A percentile compares a stretch with the other conserved stretches of the same genome.
Conservation (phyloP, 2,113 vertebrate species). For the Hippocampus guttulatus region DNA sequence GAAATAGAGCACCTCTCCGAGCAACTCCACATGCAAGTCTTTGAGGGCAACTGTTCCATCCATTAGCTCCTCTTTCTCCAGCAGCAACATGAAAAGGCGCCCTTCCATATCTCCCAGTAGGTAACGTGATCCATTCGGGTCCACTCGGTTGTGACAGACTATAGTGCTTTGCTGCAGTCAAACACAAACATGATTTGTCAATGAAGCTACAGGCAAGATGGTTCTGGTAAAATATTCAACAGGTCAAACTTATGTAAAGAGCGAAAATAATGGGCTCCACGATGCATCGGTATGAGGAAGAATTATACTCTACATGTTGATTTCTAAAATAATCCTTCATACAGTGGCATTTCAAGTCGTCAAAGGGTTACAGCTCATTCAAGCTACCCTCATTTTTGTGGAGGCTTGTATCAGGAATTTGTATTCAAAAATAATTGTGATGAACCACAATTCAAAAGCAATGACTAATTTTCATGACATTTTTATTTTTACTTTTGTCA, state of each 20-base stretch:
- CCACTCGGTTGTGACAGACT: conserved; percentile 95
- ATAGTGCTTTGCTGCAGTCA: conserved; percentile 91
- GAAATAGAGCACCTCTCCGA: conserved; percentile 82
- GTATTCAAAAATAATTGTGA: no score
- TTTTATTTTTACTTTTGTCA: no score
- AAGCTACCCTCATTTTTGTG: no score
- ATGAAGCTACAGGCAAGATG: background rate
- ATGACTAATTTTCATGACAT: no score
- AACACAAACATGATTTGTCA: background rate
- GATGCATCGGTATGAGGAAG: background rate
- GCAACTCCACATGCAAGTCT: conserved; percentile 91
- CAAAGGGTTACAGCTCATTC: background rate
- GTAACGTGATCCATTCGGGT: conserved; percentile 93
- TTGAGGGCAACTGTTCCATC: conserved; percentile 89
- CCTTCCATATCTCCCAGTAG: conserved; percentile 98
- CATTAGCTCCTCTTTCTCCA: conserved; percentile 98
- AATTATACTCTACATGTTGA: background rate
- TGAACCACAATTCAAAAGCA: no score
- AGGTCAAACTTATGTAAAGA: background rate
- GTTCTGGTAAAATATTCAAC: background rate
- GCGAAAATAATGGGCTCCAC: background rate
- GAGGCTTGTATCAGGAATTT: no score
- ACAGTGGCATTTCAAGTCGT: background rate
- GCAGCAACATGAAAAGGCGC: conserved; percentile 92
- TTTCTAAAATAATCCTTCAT: background rate